Conservation (phyloP, 2,888 invertebrate genomes). For the Galeopsomyia nigrocyanea region DNA sequence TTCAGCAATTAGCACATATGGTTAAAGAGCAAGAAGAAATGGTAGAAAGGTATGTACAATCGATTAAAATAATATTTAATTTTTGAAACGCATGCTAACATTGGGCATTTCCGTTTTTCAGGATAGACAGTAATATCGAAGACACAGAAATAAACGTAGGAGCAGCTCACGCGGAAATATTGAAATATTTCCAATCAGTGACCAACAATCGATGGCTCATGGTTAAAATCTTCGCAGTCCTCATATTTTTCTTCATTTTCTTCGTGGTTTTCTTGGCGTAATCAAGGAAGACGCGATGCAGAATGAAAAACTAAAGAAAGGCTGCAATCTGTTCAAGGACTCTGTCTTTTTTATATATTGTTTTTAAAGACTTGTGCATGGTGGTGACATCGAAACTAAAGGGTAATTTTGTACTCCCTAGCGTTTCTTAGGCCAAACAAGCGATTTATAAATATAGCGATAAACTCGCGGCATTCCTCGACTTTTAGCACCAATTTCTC, state of each 20-base stretch:
- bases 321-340: conserved; percentile 1
- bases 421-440: conserved; percentile 25
- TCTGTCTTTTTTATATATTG: conserved; percentile 24
- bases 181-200: conserved; percentile 97
- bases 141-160: conserved; percentile 97
- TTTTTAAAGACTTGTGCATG: conserved; percentile 28
- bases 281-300: conserved; percentile 49
- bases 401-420: conserved; percentile 35
- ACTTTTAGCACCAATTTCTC: conserved; percentile 45
- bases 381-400: conserved; percentile 24
- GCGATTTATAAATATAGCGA: conserved; percentile 40
- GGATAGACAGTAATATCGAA: conserved; percentile 97
- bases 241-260: conserved; percentile 99
- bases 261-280: conserved; percentile 97
- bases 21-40: conserved; percentile 99
- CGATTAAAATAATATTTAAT: conserved; percentile 24
- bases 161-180: conserved; percentile 96
- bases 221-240: conserved; percentile 98
- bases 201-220: conserved; percentile 98
- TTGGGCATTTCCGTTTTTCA: conserved; percentile 54
- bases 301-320: conserved; percentile 2
- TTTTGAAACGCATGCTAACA: background rate
- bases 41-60: conserved; percentile 78
- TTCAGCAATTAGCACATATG: conserved; percentile 96
- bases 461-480: conserved; percentile 50